Base-by-base conservation (phyloP, 1,140 invertebrate genomes). In the Cotesia chilonis region DNA sequence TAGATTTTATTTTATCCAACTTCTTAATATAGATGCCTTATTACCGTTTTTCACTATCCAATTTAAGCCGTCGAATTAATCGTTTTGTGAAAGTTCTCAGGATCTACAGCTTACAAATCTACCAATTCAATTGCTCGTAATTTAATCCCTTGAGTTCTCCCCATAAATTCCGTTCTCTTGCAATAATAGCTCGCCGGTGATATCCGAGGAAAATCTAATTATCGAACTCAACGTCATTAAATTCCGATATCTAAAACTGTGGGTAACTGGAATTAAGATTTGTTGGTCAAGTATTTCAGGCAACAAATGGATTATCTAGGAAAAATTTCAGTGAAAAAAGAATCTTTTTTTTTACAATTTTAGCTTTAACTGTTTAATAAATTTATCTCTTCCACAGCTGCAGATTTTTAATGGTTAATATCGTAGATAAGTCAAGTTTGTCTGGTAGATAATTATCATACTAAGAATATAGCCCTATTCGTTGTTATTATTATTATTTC, bases 151-250 rank as follows among this genome's bases (percentile, higher is more conserved):
- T 52, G 66, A 57, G 66, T 68, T 55, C 55, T 37, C 51, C 5
- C 66, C 12, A 57, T 68, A 57, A 68, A 68, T 68, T 68, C 66
- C 51, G 28, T 37, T 17, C 47, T n/a, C 17, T 28, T 51, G 20
- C 35, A 55, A 55, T 68, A 55, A 17, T 55, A 55, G 54, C 54
- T 55, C 17, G 51, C 12, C 52, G 52, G 28, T 51, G n/a, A 68
- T 68, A 10, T 5, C n/a, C 28, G 35, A 28, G 65, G 66, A 55
- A 68, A 68, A 68, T 68, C 52, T 57, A 68, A 68, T 68, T 68
- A 68, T 68, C 17, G 51, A 35, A 68, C 55, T 68, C n/a, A 14
- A 41, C 14, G 28, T 28, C 35, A 37, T 47, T 55, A 38, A 41
- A 68, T 68, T 9, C 17, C 54, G n/a, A 55, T 17, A n/a, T 10